phyloP scores from a whole-genome alignment of 2,888 invertebrate genomes.

The Trichogramma dendrolimi region DNA sequence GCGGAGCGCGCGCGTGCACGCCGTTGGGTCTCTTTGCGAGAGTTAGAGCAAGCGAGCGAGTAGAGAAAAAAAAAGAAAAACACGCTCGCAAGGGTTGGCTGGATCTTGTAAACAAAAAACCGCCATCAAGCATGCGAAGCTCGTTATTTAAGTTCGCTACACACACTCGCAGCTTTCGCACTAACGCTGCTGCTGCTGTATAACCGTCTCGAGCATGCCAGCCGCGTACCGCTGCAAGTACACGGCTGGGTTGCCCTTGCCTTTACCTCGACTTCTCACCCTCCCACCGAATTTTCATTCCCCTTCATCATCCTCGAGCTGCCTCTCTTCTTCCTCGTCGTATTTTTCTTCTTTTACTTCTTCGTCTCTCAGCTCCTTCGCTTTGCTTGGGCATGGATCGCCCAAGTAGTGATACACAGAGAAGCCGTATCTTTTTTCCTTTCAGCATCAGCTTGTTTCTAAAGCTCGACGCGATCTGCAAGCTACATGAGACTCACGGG shows the following conservation, averaged over 20 bases:
- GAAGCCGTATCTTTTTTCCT: conserved; percentile 15
- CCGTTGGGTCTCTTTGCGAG: background rate
- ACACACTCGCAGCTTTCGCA: background rate
- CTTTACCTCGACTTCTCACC: background rate
- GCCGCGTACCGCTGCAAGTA: background rate
- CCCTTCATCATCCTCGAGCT: background rate
- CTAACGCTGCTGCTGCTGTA: too few relatives aligned
- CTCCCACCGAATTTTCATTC: background rate
- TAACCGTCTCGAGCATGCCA: conserved; percentile 16
- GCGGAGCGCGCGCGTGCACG: background rate
- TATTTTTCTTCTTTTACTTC: background rate
- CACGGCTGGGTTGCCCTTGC: too few relatives aligned
- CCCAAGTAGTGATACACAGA: background rate
- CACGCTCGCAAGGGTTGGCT: background rate
- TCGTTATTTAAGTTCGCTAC: conserved; percentile 34
- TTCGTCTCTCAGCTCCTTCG: background rate
- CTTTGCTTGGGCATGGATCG: background rate
- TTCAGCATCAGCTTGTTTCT: conserved; percentile 16
- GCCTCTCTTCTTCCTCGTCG: background rate
- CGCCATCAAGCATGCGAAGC: conserved; percentile 33
- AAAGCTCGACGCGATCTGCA: too few relatives aligned
- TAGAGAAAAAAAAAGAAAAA: conserved; percentile 1
- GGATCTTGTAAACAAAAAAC: conserved; percentile 32
- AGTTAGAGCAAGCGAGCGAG: background rate
- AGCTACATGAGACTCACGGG: too few relatives aligned